phyloP scores from a whole-genome alignment of 1,140 invertebrate genomes.

The Odontomachus brunneus region DNA sequence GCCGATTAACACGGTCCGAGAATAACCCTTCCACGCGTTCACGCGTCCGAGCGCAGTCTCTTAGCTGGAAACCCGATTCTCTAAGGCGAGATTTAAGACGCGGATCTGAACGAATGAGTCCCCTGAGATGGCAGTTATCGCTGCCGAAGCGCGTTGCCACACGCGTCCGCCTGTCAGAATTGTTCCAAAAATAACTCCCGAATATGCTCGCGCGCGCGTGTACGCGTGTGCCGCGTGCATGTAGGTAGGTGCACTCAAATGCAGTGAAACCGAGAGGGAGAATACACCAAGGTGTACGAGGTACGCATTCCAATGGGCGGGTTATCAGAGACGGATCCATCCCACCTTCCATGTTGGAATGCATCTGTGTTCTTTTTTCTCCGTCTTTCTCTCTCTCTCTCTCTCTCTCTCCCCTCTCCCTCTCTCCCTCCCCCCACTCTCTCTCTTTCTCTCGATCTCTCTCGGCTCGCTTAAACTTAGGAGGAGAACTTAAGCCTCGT shows the following conservation, averaged over 20 bases:
- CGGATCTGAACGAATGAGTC: slow-evolving; percentile 15
- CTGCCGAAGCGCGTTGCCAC: slow-evolving; percentile 6
- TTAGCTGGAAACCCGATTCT: too few species aligned
- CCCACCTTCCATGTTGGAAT: slow-evolving; percentile 80
- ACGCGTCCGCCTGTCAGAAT: slow-evolving; percentile 47
- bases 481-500: slow-evolving; percentile 67
- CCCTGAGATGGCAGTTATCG: slow-evolving; percentile 47
- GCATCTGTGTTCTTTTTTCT: slow-evolving; percentile 67
- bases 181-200: slow-evolving; percentile 67
- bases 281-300: slow-evolving; percentile 81
- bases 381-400: slow-evolving; percentile 7
- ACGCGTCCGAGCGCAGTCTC: too few species aligned
- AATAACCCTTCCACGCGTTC: too few species aligned
- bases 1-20: background rate
- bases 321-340: slow-evolving; percentile 83
- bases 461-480: slow-evolving; percentile 38
- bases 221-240: background rate
- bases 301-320: slow-evolving; percentile 83
- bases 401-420: slow-evolving; percentile 25
- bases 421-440: slow-evolving; percentile 47
- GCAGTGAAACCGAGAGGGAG: slow-evolving; percentile 71
- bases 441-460: too few species aligned
- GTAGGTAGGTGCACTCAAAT: slow-evolving; percentile 65
- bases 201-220: slow-evolving; percentile 51
- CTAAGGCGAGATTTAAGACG: too few species aligned